These are phyloP conservation scores for Bhutanitis thaidina DNA, from an alignment of 2,888 invertebrate genomes.

Conservation along the genomic window DNA sequence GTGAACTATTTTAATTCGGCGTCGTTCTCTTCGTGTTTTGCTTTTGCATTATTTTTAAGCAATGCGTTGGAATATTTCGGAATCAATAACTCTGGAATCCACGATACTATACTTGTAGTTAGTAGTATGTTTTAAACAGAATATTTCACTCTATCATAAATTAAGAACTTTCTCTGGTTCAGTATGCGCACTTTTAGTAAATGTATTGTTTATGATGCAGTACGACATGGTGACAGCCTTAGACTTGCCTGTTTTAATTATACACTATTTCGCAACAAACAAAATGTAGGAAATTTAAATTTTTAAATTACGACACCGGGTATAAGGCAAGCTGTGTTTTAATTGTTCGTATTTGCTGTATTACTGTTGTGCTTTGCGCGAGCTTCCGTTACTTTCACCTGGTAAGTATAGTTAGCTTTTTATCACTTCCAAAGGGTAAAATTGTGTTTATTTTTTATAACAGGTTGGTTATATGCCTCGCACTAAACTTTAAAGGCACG, in stretches of 20 bases:
- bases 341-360: slow-evolving; percentile 14
- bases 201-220: too few relatives aligned
- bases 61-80: too few relatives aligned
- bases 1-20: not conserved
- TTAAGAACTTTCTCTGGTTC: too few relatives aligned
- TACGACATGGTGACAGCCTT: not conserved
- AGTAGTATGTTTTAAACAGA: too few relatives aligned
- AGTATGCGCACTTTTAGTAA: too few relatives aligned
- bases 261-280: not conserved
- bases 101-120: too few relatives aligned
- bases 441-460: slow-evolving; percentile 2
- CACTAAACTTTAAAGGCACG: too few relatives aligned
- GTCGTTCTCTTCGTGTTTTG: not conserved
- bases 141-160: too few relatives aligned
- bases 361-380: slow-evolving; percentile 13
- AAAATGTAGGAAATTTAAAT: not conserved
- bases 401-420: slow-evolving; percentile 15
- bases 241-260: not conserved
- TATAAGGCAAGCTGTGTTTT: slow-evolving; percentile 16
- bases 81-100: too few relatives aligned
- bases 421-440: slow-evolving; percentile 6
- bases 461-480: not conserved
- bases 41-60: too few relatives aligned
- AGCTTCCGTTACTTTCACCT: slow-evolving; percentile 19
- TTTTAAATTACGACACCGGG: not conserved